Evolutionary conservation across 2,113 vertebrate species (phyloP).

Genomic region (Formicarius rufipectus): DNA sequence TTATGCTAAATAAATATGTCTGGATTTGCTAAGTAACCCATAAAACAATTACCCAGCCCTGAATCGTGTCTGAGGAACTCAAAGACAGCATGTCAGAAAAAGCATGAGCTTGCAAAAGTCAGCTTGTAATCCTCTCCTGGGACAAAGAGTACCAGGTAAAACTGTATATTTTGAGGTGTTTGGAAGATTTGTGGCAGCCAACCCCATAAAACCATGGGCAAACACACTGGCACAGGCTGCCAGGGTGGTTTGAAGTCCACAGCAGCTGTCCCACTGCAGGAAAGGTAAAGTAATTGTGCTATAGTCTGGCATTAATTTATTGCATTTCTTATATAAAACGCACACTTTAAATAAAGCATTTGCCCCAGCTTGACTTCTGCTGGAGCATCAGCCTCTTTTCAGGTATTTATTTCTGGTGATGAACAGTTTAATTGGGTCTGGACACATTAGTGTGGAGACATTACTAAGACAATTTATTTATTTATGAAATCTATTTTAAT

Average conservation of each 20-base stretch:
- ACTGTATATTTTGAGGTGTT: background rate
- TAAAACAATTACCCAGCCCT: slow-evolving; percentile 44
- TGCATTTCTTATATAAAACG: background rate
- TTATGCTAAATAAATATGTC: slow-evolving; percentile 48
- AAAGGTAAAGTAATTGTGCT: background rate
- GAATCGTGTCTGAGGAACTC: background rate
- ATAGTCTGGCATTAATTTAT: background rate
- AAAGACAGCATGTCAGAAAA: background rate
- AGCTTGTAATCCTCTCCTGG: background rate
- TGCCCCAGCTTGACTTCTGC: background rate
- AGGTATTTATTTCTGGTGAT: background rate
- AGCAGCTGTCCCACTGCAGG: background rate
- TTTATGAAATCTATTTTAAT: slow-evolving; percentile 36
- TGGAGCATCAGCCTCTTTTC: background rate
- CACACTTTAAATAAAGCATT: background rate
- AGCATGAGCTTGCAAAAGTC: background rate
- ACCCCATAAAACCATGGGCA: background rate
- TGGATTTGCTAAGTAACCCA: slow-evolving; percentile 49
- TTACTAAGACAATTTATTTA: slow-evolving; percentile 2
- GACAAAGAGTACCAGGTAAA: slow-evolving; percentile 18
- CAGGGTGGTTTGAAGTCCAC: background rate
- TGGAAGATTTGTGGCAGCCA: background rate
- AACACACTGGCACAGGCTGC: background rate
- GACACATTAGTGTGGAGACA: background rate
- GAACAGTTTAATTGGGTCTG: background rate